Conservation (phyloP, 2,888 invertebrate species). For the Xanthia togata region DNA sequence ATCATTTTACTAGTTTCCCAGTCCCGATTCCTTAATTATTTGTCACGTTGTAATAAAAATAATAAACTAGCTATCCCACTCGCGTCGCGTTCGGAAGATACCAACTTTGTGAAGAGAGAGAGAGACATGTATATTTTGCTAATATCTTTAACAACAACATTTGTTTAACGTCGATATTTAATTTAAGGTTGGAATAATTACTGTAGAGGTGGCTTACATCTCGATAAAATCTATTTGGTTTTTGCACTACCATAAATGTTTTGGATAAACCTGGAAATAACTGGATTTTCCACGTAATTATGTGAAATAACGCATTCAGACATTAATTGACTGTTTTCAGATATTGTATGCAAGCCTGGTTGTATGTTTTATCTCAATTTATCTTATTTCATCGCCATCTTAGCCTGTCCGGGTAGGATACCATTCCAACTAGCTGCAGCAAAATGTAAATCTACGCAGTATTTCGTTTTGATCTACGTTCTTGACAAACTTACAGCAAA, state of each 20-base stretch:
- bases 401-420: background rate
- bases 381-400: background rate
- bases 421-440: no score
- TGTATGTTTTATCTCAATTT: background rate
- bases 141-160: constrained; percentile 64
- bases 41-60: constrained; percentile 47
- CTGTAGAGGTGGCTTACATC: constrained; percentile 46
- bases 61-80: constrained; percentile 38
- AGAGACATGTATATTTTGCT: constrained; percentile 67
- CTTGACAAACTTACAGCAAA: background rate
- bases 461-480: background rate
- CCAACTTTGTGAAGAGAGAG: constrained; percentile 42
- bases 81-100: constrained; percentile 56
- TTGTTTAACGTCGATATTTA: constrained; percentile 61
- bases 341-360: no score
- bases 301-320: background rate
- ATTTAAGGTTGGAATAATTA: constrained; percentile 37
- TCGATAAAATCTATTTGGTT: constrained; percentile 26
- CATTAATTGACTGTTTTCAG: background rate
- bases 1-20: constrained; percentile 56
- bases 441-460: background rate
- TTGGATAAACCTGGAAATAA: background rate
- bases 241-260: background rate
- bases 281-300: background rate
- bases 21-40: constrained; percentile 62